These are phyloP conservation scores for Schrankia costaestrigalis DNA, from an alignment of 2,888 invertebrate species.

Conservation along the genomic window DNA sequence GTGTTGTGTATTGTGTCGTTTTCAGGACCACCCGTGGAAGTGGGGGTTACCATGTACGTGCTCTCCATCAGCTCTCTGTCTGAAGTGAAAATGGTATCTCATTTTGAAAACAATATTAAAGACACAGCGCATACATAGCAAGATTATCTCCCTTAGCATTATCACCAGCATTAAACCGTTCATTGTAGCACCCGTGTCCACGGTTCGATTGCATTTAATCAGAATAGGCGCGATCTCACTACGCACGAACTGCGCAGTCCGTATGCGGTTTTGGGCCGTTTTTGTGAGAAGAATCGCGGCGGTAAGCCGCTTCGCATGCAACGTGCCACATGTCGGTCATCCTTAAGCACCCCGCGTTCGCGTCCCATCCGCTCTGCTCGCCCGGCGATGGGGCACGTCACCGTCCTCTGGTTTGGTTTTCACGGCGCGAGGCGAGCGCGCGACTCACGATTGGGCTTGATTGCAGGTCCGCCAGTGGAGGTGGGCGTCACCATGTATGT, in stretches of 20 bases:
- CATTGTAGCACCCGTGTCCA: conserved; percentile 79
- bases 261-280: conserved; percentile 16
- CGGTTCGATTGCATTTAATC: conserved; percentile 62
- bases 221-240: conserved; percentile 31
- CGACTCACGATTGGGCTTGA: conserved; percentile 74
- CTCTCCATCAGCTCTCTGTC: conserved; percentile 91
- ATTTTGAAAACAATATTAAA: conserved; percentile 66
- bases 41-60: conserved; percentile 91
- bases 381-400: conserved; percentile 56
- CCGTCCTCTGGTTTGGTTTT: conserved; percentile 40
- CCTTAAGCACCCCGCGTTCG: conserved; percentile 49
- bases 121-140: conserved; percentile 75
- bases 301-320: conserved; percentile 19
- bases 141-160: conserved; percentile 67
- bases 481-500: conserved; percentile 99
- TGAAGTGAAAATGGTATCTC: conserved; percentile 87
- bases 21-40: conserved; percentile 81
- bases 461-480: conserved; percentile 97
- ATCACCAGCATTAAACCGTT: conserved; percentile 77
- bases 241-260: conserved; percentile 23
- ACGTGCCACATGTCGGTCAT: conserved; percentile 22
- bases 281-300: conserved; percentile 9
- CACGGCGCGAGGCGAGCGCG: conserved; percentile 53
- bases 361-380: conserved; percentile 41
- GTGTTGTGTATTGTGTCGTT: conserved; percentile 70